Evolutionary conservation across 2,888 invertebrate species (phyloP).

Genomic region (Chrysomela aeneicollis): DNA sequence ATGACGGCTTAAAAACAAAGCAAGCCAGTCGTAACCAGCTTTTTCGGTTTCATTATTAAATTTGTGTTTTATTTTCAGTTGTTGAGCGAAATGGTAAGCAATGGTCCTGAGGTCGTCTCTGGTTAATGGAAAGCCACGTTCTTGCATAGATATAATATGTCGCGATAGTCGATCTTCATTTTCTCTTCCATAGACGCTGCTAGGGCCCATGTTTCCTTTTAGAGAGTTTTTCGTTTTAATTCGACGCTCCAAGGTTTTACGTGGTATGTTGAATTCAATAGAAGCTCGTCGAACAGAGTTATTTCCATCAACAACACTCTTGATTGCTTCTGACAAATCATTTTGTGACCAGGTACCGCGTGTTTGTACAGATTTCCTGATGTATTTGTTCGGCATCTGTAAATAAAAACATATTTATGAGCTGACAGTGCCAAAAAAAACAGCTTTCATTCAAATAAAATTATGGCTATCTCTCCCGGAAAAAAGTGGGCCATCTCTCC

Average conservation of each 20-base stretch:
- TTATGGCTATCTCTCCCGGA: too few species aligned
- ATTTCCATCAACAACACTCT: constrained; percentile 3
- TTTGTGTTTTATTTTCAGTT: constrained; percentile 7
- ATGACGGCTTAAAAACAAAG: constrained; percentile 7
- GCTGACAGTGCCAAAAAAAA: too few species aligned
- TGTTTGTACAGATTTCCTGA: too few species aligned
- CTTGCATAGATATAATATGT: constrained; percentile 1
- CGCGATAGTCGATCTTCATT: constrained; percentile 12
- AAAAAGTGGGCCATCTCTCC: too few species aligned
- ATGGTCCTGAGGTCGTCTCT: too few species aligned
- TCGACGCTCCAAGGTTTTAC: constrained; percentile 15
- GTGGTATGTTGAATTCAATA: constrained; percentile 17
- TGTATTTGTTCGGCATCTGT: too few species aligned
- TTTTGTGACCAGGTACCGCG: too few species aligned
- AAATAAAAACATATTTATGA: too few species aligned
- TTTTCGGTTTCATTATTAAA: constrained; percentile 9
- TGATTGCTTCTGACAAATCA: not conserved
- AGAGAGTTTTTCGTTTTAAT: constrained; percentile 13
- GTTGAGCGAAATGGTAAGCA: too few species aligned
- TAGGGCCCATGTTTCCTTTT: constrained; percentile 13
- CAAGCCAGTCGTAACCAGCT: constrained; percentile 18
- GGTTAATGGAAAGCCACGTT: too few species aligned
- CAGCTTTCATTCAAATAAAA: too few species aligned
- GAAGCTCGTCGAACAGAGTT: constrained; percentile 16
- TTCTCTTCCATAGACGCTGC: constrained; percentile 15